Evolutionary conservation across 2,888 invertebrate species (phyloP).

Genomic region (Laothoe populi): DNA sequence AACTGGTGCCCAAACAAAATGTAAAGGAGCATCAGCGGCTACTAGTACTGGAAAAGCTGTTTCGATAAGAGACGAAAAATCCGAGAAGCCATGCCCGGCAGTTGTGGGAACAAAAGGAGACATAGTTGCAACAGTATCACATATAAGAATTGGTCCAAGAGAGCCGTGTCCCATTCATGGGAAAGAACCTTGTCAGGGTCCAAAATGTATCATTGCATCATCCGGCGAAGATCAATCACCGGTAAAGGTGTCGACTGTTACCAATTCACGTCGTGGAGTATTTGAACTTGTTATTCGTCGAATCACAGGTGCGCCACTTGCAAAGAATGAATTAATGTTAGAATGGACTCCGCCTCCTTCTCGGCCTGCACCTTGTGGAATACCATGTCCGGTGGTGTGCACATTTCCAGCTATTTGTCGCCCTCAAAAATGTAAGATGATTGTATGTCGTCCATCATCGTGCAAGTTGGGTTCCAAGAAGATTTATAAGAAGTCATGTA

Average conservation of each 20-base stretch:
- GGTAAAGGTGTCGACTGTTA: conserved; percentile 64
- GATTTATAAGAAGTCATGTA: conserved; percentile 52
- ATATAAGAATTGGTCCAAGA: conserved; percentile 67
- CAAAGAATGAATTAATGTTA: conserved; percentile 74
- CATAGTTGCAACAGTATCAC: conserved; percentile 67
- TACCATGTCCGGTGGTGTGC: conserved; percentile 49
- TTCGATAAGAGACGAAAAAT: conserved; percentile 58
- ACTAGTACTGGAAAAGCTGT: conserved; percentile 55
- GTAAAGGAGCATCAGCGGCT: conserved; percentile 42
- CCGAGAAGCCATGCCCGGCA: conserved; percentile 51
- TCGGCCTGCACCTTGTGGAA: conserved; percentile 50
- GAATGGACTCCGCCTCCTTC: conserved; percentile 77
- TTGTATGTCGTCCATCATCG: conserved; percentile 54
- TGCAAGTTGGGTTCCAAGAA: conserved; percentile 47
- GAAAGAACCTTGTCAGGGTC: conserved; percentile 64
- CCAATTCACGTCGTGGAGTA: conserved; percentile 74
- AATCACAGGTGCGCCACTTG: conserved; percentile 71
- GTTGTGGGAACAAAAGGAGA: conserved; percentile 52
- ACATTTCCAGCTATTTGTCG: conserved; percentile 44
- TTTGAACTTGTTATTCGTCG: conserved; percentile 74
- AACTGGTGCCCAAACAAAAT: conserved; percentile 48
- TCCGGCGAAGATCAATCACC: conserved; percentile 56
- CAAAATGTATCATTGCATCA: conserved; percentile 61
- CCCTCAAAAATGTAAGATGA: conserved; percentile 62
- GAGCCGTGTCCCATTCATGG: conserved; percentile 65